Base-by-base conservation (phyloP, 2,113 vertebrate genomes). In the Struthio camelus region DNA sequence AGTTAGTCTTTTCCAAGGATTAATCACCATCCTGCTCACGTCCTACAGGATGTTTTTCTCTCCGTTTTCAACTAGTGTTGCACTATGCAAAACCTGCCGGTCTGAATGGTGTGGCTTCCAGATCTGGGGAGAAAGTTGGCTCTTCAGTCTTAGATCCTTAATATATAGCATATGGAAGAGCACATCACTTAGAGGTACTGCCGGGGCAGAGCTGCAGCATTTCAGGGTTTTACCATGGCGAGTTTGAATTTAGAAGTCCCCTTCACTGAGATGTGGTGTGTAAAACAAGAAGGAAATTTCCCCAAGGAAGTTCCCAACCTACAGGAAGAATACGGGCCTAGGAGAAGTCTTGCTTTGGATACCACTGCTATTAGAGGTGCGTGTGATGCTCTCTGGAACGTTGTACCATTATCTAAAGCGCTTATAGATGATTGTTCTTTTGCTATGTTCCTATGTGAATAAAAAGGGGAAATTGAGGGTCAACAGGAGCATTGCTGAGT, bases 1-100 rank as follows among this genome's bases (percentile, higher is more conserved):
- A 97, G 96, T 94, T 96, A 96, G 96, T 75, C 96, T 93, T 97
- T 97, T 95, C 94, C 95, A 95, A 97, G 96, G 95, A 97, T 97
- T 97, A 97, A 96, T 96, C 95, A 89, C 91, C 89, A 92, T 94
- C 91, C 96, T 94, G 95, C 93, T 93, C 93, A 94, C 80, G 89
- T 91, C 24, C 83, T 73, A 94, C 89, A 96, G 94, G 96, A 96
- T 97, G 93, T 97, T 97, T 97, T 94, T 89, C 93, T 95, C 94
- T 95, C 89, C 8, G 3, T 85, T 96, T 94, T 93, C 87, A 96
- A 92, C 88, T 81, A 85, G 84, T 71, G 78, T 28, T 87, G 36
- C 72, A 82, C 85, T 6, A 1, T 87, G 77, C 61, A 95, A 90
- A 94, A 91, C 87, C 2, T 34, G 53, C 90, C 92, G 93, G 61